A percentile compares a stretch with the other conserved stretches of the same genome.
Evolutionary conservation across 1,140 invertebrate genomes (phyloP).

Genomic region (Bombus balteatus): DNA sequence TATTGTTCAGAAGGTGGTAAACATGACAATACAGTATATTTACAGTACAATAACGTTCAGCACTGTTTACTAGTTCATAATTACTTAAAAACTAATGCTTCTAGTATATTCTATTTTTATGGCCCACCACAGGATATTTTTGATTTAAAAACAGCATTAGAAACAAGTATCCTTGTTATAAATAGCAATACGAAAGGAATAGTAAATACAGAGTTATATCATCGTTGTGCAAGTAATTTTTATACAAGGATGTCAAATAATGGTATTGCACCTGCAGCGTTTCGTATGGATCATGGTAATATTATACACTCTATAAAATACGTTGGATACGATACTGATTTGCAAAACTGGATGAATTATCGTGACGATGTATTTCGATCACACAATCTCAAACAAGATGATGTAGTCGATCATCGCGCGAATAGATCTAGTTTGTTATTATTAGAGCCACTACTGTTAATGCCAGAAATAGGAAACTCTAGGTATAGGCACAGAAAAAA

Average conservation of each 20-base stretch:
- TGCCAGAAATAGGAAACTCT: conserved; percentile 69
- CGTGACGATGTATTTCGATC: conserved; percentile 54
- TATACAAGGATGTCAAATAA: conserved; percentile 68
- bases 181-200: not conserved
- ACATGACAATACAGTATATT: conserved; percentile 9
- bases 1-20: conserved; percentile 19
- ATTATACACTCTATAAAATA: conserved; percentile 47
- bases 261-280: conserved; percentile 58
- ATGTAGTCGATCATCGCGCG: conserved; percentile 55
- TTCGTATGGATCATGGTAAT: conserved; percentile 43
- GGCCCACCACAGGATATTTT: conserved; percentile 48
- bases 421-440: conserved; percentile 79
- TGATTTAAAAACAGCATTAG: conserved; percentile 59
- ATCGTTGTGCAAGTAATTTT: conserved; percentile 59
- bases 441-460: conserved; percentile 81
- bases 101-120: conserved; percentile 72
- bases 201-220: conserved; percentile 64
- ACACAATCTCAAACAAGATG: conserved; percentile 49
- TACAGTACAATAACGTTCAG: conserved; percentile 34
- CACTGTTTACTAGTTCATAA: conserved; percentile 75
- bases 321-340: conserved; percentile 58
- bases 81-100: conserved; percentile 64
- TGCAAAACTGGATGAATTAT: conserved; percentile 65
- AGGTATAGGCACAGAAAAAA: conserved; percentile 66
- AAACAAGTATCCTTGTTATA: conserved; percentile 62